Evolutionary conservation across 1,140 invertebrate genomes (phyloP).

Genomic region (Orchesella cincta): DNA sequence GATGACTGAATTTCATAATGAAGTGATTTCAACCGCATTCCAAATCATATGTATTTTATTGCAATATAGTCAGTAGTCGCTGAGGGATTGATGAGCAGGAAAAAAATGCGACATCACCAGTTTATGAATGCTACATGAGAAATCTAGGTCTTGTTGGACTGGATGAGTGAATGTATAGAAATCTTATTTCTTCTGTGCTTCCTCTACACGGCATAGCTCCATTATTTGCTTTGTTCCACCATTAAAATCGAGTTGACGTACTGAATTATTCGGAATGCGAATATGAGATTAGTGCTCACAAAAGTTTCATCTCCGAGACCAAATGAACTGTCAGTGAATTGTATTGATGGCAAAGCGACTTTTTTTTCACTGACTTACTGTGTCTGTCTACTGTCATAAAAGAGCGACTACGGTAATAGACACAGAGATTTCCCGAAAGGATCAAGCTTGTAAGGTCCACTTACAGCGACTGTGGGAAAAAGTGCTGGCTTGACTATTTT

Average conservation of each 20-base stretch:
- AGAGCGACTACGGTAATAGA: neutral
- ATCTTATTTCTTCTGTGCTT: neutral
- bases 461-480: slow-evolving; percentile 10
- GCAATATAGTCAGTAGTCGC: neutral
- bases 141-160: neutral
- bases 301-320: neutral
- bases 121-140: neutral
- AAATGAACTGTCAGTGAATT: slow-evolving; percentile 29
- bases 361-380: slow-evolving; percentile 24
- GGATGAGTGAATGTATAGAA: neutral
- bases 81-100: neutral
- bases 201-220: neutral
- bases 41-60: neutral
- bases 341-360: slow-evolving; percentile 20
- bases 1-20: too few species aligned
- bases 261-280: slow-evolving; percentile 5
- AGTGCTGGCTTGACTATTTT: slow-evolving; percentile 22
- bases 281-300: slow-evolving; percentile 19
- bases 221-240: slow-evolving; percentile 5
- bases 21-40: neutral
- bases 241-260: slow-evolving; percentile 25
- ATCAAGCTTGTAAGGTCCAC: slow-evolving; percentile 23
- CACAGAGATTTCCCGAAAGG: slow-evolving; percentile 25
- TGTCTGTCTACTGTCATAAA: slow-evolving; percentile 22
- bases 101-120: neutral